These are phyloP conservation scores for Uria aalge DNA, from an alignment of 2,113 vertebrate genomes.

Conservation along the genomic window DNA sequence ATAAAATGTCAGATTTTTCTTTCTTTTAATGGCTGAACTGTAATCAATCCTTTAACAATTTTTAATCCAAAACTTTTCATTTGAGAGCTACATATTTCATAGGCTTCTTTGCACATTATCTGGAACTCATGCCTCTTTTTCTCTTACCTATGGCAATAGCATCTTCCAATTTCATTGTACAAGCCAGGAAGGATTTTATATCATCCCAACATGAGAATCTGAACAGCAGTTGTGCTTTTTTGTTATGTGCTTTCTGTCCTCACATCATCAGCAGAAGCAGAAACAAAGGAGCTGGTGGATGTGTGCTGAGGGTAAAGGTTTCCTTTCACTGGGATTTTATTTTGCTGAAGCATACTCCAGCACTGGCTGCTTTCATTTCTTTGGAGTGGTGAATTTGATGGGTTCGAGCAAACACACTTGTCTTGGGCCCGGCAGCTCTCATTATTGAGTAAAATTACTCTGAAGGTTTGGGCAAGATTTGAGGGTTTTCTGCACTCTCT, in stretches of 20 bases:
- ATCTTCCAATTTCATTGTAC: neutral
- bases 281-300: neutral
- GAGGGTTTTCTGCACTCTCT: neutral
- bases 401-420: neutral
- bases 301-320: neutral
- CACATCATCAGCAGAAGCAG: neutral
- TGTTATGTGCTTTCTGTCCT: neutral
- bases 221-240: neutral
- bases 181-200: neutral
- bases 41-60: neutral
- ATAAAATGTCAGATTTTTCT: neutral
- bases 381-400: neutral
- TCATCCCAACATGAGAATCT: neutral
- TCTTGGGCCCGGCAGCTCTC: neutral
- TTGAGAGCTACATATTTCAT: neutral
- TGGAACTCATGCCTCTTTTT: neutral
- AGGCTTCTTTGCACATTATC: neutral
- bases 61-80: neutral
- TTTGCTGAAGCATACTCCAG: neutral
- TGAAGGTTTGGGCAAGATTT: neutral
- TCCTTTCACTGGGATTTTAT: neutral
- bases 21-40: neutral
- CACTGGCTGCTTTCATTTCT: neutral
- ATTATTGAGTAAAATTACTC: neutral
- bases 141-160: neutral